Base-by-base conservation (phyloP, 2,797 vertebrate species). In the Lemur catta region DNA sequence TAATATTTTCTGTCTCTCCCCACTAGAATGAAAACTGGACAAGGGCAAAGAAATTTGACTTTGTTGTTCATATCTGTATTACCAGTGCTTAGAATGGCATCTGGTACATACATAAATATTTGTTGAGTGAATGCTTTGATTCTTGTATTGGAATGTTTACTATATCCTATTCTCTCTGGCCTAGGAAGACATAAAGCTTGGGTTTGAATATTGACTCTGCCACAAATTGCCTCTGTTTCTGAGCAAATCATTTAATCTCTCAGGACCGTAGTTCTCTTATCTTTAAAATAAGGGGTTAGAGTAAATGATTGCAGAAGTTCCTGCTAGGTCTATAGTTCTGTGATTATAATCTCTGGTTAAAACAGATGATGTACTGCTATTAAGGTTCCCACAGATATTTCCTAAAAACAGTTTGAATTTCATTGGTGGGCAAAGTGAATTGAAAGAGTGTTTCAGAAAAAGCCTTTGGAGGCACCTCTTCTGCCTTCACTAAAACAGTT, bases 251-350 rank as follows among this genome's bases (percentile, higher is more conserved):
- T 94, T 97, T 96, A 97, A 96, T 96, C 50, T 89, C 48, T 90
- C 46, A 82, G 92, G 65, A 94, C 87, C 20, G 1, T 88, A 74
- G 93, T 96, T 96, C 90, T 95, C 94, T 96, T 97, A 94, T 96
- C 91, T 97, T 93, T 97, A 96, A 96, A 97, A 97, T 97, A 94
- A 96, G 89, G 67, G 95, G 91, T 98, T 97, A 90, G 89, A 84
- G 87, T 97, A 94, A 94, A 96, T 96, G 94, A 97, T 96, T 94
- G 71, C 86, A 84, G 48, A 93, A 89, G 43, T 98, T 97, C 35
- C 72, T 96, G 74, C 79, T 91, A 87, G 65, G 46, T 95, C 76
- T 97, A 0, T 93, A 95, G 94, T 94, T 97, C 87, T 92, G 43
- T 96, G 95, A 96, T 97, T 96, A 92, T 92, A 98, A 97, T 95